Conservation (phyloP, 2,888 invertebrate species). For the Phragmatobia fuliginosa region DNA sequence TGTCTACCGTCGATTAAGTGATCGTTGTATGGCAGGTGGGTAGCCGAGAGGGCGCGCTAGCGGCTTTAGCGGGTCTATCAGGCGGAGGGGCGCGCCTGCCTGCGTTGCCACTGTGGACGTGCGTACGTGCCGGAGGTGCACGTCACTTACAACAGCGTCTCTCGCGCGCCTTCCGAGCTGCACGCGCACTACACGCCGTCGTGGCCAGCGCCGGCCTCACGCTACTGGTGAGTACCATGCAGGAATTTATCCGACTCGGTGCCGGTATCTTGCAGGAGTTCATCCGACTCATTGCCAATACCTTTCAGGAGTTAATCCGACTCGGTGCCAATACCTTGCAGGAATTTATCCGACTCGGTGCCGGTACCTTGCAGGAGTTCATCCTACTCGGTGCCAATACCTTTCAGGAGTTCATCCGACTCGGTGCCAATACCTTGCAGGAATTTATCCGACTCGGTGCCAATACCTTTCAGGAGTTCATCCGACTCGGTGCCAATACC, state of each 20-base stretch:
- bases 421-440: no score
- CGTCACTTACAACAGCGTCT: slow-evolving; percentile 91
- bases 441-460: no score
- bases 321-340: no score
- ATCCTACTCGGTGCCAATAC: no score
- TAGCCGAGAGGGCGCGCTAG: slow-evolving; percentile 86
- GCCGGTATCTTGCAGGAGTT: neutral
- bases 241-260: neutral
- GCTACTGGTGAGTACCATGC: slow-evolving; percentile 87
- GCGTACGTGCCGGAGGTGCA: slow-evolving; percentile 90
- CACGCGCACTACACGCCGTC: slow-evolving; percentile 71
- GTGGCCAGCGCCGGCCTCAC: slow-evolving; percentile 89
- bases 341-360: no score
- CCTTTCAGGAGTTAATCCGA: no score
- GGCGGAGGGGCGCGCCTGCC: slow-evolving; percentile 88
- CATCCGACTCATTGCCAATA: no score
- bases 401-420: no score
- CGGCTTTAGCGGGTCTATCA: slow-evolving; percentile 86
- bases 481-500: no score
- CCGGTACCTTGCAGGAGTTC: no score
- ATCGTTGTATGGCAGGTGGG: slow-evolving; percentile 62
- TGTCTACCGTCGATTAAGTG: no score
- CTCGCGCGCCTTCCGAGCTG: slow-evolving; percentile 88
- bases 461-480: no score
- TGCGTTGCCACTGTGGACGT: slow-evolving; percentile 94